Conservation (phyloP, 2,797 vertebrate genomes). For the Sebastes elongatus region DNA sequence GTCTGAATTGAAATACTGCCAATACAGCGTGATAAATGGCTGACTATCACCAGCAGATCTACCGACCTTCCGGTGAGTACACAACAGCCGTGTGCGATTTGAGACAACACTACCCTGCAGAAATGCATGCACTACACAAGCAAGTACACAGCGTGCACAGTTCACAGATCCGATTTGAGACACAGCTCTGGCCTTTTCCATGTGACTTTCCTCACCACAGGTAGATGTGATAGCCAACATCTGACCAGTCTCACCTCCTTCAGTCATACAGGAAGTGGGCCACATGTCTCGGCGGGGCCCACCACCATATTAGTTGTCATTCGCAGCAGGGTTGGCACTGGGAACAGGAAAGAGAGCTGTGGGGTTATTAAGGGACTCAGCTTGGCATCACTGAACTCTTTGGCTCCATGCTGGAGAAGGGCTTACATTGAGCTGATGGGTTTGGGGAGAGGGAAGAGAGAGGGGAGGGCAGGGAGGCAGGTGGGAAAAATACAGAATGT, state of each 20-base stretch:
- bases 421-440: slow-evolving; percentile 63
- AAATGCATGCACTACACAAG: too few species aligned
- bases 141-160: too few species aligned
- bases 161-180: too few species aligned
- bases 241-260: slow-evolving; percentile 40
- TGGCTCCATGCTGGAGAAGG: slow-evolving; percentile 62
- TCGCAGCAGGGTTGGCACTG: slow-evolving; percentile 57
- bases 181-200: neutral
- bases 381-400: slow-evolving; percentile 70
- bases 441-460: slow-evolving; percentile 30
- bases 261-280: slow-evolving; percentile 47
- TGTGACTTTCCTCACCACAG: slow-evolving; percentile 41
- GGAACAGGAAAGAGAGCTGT: slow-evolving; percentile 56
- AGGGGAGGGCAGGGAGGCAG: neutral
- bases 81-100: too few species aligned
- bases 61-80: too few species aligned
- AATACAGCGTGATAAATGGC: too few species aligned
- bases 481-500: neutral
- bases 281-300: slow-evolving; percentile 41
- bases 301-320: slow-evolving; percentile 59
- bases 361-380: slow-evolving; percentile 74
- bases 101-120: too few species aligned
- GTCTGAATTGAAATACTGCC: too few species aligned
- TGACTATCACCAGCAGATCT: too few species aligned
- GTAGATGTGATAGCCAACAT: slow-evolving; percentile 29